phyloP scores from a whole-genome alignment of 2,113 vertebrate species.

The Ochotona princeps region DNA sequence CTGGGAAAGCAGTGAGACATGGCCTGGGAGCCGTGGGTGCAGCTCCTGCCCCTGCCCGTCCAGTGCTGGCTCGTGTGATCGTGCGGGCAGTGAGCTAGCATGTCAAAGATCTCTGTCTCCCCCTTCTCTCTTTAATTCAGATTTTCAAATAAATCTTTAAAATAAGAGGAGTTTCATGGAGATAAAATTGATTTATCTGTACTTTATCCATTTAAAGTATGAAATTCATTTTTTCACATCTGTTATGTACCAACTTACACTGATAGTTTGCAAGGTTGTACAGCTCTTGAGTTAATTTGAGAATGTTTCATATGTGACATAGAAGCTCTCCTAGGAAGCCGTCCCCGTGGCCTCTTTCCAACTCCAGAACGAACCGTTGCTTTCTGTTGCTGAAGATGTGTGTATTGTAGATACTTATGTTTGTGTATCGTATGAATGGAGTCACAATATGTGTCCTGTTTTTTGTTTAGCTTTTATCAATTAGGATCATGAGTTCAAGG shows the following conservation, averaged over 20 bases:
- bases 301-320: background rate
- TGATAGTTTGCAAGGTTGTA: background rate
- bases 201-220: background rate
- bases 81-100: too few relatives aligned
- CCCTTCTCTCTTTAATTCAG: too few relatives aligned
- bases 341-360: background rate
- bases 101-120: too few relatives aligned
- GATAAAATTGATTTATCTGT: background rate
- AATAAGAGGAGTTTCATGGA: conserved; percentile 18
- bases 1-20: too few relatives aligned
- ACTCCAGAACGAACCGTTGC: background rate
- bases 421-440: background rate
- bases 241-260: background rate
- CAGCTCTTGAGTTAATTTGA: background rate
- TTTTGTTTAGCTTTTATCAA: background rate
- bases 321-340: background rate
- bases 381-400: background rate
- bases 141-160: background rate
- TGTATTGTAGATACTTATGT: background rate
- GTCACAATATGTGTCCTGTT: background rate
- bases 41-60: too few relatives aligned
- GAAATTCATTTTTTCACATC: background rate
- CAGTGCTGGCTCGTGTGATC: too few relatives aligned
- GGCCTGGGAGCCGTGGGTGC: too few relatives aligned
- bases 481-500: background rate